Conservation (phyloP, 37 sponge, comb jelly and placozoan species). For the Axinella damicornis region DNA sequence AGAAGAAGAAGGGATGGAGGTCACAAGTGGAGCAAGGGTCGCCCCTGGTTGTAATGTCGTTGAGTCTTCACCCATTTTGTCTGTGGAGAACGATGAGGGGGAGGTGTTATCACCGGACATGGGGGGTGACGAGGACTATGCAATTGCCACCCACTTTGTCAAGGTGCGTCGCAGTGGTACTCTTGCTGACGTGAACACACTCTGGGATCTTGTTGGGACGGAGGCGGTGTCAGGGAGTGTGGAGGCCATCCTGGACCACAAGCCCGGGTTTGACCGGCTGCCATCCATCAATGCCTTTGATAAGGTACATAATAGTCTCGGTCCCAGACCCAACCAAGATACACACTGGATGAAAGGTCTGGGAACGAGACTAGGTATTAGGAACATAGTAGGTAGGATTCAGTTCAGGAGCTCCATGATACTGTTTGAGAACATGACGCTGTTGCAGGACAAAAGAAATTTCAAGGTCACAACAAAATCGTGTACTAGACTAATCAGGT, state of each 20-base stretch:
- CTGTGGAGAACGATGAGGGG: not conserved
- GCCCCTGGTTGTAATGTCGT: not conserved
- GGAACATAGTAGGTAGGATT: too few species aligned
- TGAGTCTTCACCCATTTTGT: not conserved
- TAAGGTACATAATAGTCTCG: conserved; percentile 32
- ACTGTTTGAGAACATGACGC: too few species aligned
- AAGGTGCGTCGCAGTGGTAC: conserved; percentile 81
- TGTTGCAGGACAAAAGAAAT: too few species aligned
- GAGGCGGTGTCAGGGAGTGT: conserved; percentile 81
- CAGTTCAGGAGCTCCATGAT: too few species aligned
- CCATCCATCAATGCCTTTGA: conserved; percentile 88
- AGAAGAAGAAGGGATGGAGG: not conserved
- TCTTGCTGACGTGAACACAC: conserved; percentile 73
- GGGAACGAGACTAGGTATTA: too few species aligned
- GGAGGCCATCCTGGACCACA: conserved; percentile 39
- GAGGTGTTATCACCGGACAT: not conserved
- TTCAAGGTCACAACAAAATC: too few species aligned
- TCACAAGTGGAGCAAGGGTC: not conserved
- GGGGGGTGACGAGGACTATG: conserved; percentile 7
- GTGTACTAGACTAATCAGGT: too few species aligned
- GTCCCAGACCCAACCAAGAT: not conserved
- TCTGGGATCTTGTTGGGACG: conserved; percentile 86
- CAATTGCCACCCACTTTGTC: conserved; percentile 88
- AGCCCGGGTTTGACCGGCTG: conserved; percentile 76
- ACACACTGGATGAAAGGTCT: too few species aligned